Conservation (phyloP, 2,113 vertebrate genomes). For the Polypterus bichir region DNA sequence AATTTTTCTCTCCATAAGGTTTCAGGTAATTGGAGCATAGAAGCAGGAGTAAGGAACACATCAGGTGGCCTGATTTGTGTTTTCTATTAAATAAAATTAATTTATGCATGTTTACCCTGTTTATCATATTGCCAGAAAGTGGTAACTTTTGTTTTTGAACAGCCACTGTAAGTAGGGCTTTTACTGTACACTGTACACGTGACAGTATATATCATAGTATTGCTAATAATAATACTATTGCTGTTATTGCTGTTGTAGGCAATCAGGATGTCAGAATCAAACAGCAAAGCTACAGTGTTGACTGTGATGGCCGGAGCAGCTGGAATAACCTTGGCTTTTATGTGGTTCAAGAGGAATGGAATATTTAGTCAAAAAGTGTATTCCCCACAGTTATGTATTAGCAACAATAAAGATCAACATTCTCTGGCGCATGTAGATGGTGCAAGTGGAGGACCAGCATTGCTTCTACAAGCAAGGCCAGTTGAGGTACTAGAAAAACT, state of each 20-base stretch:
- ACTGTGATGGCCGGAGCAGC: conserved; percentile 73
- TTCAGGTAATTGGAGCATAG: no score
- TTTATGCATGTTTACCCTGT: no score
- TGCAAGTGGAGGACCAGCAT: conserved; percentile 28
- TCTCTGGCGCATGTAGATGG: background rate
- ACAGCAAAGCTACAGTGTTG: conserved; percentile 64
- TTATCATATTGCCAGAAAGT: no score
- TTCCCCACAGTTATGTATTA: conserved; percentile 7
- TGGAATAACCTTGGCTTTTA: conserved; percentile 61
- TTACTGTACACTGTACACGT: no score
- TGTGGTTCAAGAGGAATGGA: conserved; percentile 49
- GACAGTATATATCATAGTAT: no score
- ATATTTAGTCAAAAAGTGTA: conserved; percentile 24
- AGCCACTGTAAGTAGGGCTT: no score
- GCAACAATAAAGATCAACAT: conserved; percentile 21
- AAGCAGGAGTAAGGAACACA: no score
- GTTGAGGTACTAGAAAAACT: conserved; percentile 73
- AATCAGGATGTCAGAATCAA: conserved; percentile 59
- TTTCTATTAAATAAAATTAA: no score
- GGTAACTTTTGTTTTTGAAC: no score
- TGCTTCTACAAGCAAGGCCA: conserved; percentile 44
- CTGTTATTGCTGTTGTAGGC: conserved; percentile 15
- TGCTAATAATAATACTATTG: no score
- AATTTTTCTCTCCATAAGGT: no score
- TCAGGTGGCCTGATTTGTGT: no score